Evolutionary conservation across 2,888 invertebrate genomes (phyloP), one percentile per base, ranked within the genome.

Genomic region (Apodemia mormo): DNA sequence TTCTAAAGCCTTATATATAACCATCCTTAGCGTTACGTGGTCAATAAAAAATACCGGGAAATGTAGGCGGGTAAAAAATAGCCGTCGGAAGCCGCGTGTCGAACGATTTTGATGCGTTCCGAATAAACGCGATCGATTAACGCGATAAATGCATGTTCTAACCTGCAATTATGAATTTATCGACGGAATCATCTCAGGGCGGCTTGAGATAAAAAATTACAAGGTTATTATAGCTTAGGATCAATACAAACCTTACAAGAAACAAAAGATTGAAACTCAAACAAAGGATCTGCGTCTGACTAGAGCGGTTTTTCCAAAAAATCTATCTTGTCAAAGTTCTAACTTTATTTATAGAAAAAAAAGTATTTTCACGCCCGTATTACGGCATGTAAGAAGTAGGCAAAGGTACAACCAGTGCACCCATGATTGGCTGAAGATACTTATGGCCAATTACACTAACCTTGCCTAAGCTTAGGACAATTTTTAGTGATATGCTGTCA

Each of bases 101-200:
- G 68, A 61, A 61, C 33, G 61, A 68, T 71, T 73, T 71, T 75
- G 74, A 77, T 72, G 73, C 66, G 71, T 58, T 56, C 12, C 68
- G 54, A 61, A 69, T 78, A 77, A 80, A 75, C 76, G 30, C 80
- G 83, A 87, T 87, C 87, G 87, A 89, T 89, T 89, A 89, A 88
- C 85, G 80, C 83, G 88, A 89, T 89, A 89, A 89, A 82, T 87
- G 82, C 76, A 84, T 70, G 80, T 80, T 86, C 74, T 74, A 84
- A 75, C 83, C 80, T 71, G 73, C 80, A 86, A 89, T 89, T 89
- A 89, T 87, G 80, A 86, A 81, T 82, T 85, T 87, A 88, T 87
- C 84, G 82, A 82, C 74, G 77, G 72, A 69, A 75, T 79, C 76
- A 79, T 80, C 76, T 81, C 76, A 77, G 74, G 74, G 76, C 68